phyloP scores from a whole-genome alignment of 2,797 vertebrate species.

The Leptoclinus maculatus region DNA sequence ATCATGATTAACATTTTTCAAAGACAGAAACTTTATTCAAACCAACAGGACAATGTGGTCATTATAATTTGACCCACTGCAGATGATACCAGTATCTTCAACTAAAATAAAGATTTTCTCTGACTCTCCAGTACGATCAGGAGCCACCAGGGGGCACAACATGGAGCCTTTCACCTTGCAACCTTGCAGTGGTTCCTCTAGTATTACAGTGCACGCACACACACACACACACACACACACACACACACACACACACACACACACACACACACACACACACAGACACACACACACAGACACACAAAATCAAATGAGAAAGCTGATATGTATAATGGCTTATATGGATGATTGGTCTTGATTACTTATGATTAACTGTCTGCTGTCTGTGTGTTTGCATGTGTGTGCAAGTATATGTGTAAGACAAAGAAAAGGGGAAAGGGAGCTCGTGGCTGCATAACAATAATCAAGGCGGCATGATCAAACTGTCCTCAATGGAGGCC shows the following conservation, averaged over 20 bases:
- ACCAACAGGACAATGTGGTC: background rate
- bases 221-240: slow-evolving; percentile 6
- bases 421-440: slow-evolving; percentile 20
- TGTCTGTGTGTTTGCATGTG: slow-evolving; percentile 27
- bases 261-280: slow-evolving; percentile 52
- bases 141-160: slow-evolving; percentile 71
- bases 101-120: slow-evolving; percentile 17
- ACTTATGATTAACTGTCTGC: slow-evolving; percentile 22
- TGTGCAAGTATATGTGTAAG: slow-evolving; percentile 9
- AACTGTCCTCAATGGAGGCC: slow-evolving; percentile 22
- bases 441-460: slow-evolving; percentile 42
- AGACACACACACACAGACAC: slow-evolving; percentile 81
- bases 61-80: background rate
- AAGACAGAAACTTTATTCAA: background rate
- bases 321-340: slow-evolving; percentile 64
- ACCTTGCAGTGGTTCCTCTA: background rate
- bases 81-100: slow-evolving; percentile 8
- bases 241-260: slow-evolving; percentile 13
- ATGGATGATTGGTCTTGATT: slow-evolving; percentile 68
- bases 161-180: slow-evolving; percentile 11
- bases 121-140: background rate
- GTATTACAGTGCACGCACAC: background rate
- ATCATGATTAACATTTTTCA: slow-evolving; percentile 9
- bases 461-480: slow-evolving; percentile 56
- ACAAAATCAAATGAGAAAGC: slow-evolving; percentile 63